phyloP scores from a whole-genome alignment of 2,113 vertebrate species.

The Chauna torquata region DNA sequence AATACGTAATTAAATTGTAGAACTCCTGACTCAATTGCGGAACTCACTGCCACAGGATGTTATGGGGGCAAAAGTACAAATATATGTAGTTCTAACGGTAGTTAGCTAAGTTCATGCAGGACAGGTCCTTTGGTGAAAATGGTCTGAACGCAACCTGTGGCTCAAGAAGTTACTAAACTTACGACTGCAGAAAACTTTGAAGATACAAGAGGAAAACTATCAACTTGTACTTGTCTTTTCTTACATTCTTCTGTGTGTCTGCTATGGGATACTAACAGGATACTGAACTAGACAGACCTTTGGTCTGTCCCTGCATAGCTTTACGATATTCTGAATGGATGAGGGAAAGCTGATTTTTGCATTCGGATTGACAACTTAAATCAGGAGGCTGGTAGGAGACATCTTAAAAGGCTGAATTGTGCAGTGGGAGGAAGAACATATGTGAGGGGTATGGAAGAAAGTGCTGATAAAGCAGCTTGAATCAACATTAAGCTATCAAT shows the following conservation, averaged over 20 bases:
- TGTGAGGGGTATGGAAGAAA: not conserved
- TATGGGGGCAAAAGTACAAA: not conserved
- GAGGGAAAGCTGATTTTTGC: not conserved
- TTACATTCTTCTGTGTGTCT: not conserved
- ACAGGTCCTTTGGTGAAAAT: not conserved
- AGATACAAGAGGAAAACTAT: not conserved
- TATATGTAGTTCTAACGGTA: not conserved
- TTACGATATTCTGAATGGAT: not conserved
- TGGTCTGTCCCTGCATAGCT: not conserved
- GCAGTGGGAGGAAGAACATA: not conserved
- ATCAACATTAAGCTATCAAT: not conserved
- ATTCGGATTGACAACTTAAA: not conserved
- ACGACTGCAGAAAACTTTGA: not conserved
- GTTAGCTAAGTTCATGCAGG: not conserved
- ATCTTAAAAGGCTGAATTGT: not conserved
- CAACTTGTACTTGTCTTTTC: not conserved
- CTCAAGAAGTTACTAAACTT: not conserved
- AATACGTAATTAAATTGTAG: not conserved
- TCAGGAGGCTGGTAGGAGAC: not conserved
- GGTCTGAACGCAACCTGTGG: not conserved
- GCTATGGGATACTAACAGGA: not conserved
- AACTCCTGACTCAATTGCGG: slow-evolving; percentile 7
- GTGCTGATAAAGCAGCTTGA: not conserved
- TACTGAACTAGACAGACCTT: not conserved
- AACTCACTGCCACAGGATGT: slow-evolving; percentile 5